Evolutionary conservation across 2,888 invertebrate species (phyloP).

Genomic region (Drosophila neotestacea): DNA sequence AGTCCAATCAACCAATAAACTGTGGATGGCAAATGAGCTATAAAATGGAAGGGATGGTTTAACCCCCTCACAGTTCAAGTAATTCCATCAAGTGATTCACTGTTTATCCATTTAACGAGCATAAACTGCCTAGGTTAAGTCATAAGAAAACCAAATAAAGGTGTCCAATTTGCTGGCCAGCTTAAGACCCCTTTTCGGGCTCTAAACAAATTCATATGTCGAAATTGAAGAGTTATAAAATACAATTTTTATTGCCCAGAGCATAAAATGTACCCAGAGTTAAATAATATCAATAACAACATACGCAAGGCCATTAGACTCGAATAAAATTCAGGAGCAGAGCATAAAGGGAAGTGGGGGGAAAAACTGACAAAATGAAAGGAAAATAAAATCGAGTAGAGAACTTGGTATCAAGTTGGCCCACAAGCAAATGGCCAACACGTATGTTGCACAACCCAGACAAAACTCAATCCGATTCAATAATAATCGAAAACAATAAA

Average conservation of each 20-base stretch:
- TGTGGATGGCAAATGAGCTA: conserved; percentile 4
- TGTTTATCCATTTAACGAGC: conserved; percentile 25
- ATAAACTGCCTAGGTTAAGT: conserved; percentile 25
- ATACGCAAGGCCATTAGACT: conserved; percentile 53
- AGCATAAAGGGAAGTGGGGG: background rate
- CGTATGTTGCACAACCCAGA: conserved; percentile 35
- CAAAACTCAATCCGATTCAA: conserved; percentile 66
- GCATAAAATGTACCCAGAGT: conserved; percentile 42
- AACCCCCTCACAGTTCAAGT: background rate
- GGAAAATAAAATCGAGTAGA: conserved; percentile 28
- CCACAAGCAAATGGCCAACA: conserved; percentile 41
- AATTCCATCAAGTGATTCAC: conserved; percentile 17
- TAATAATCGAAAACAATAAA: conserved; percentile 82
- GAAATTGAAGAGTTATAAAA: conserved; percentile 67
- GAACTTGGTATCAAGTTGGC: conserved; percentile 1
- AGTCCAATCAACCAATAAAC: conserved; percentile 9
- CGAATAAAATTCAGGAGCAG: conserved; percentile 49
- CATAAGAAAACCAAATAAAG: conserved; percentile 20
- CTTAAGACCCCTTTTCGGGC: conserved; percentile 4
- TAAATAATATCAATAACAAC: conserved; percentile 67
- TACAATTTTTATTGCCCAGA: conserved; percentile 66
- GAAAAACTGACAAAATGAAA: conserved; percentile 25
- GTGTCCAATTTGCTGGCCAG: conserved; percentile 43
- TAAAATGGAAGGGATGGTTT: conserved; percentile 4
- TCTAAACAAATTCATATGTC: conserved; percentile 56